These are phyloP conservation scores for Hymenopus coronatus DNA, from an alignment of 2,888 invertebrate species.

Conservation along the genomic window DNA sequence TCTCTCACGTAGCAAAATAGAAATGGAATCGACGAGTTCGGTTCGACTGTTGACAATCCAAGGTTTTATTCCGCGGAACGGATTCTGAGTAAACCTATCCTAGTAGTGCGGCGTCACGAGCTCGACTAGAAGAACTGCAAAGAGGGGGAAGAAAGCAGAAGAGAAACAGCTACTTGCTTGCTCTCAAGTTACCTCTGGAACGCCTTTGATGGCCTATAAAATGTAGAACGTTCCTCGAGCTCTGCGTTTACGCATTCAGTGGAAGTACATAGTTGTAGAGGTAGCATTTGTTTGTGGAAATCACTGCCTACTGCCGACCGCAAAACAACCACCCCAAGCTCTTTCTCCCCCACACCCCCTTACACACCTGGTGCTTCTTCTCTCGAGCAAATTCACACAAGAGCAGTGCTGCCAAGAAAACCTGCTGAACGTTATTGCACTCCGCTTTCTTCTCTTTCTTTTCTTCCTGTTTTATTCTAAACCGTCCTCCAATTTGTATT, in stretches of 20 bases:
- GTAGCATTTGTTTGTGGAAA: not conserved
- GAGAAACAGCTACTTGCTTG: slow-evolving; percentile 5
- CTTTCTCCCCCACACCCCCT: not conserved
- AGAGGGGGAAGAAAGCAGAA: not conserved
- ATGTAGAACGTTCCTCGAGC: not conserved
- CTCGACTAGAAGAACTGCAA: not conserved
- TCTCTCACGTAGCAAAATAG: not conserved
- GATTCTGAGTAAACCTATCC: not conserved
- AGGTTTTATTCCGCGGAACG: not conserved
- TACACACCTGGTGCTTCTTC: not conserved
- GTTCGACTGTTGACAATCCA: not conserved
- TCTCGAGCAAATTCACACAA: not conserved
- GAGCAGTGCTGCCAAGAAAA: not conserved
- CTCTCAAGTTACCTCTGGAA: slow-evolving; percentile 12
- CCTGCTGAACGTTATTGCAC: not conserved
- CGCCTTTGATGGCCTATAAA: slow-evolving; percentile 20
- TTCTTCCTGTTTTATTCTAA: not conserved
- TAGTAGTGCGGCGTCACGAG: not conserved
- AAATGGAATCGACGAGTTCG: not conserved
- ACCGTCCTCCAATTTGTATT: not conserved
- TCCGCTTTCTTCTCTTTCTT: not conserved
- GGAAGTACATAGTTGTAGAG: not conserved
- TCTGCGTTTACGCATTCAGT: not conserved
- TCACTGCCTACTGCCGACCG: not conserved
- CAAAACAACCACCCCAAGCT: not conserved